A percentile compares a stretch with the other conserved stretches of the same genome.
These are phyloP conservation scores for Drosophila mojavensis DNA, from an alignment of 1,140 invertebrate species.

Conservation along the genomic window DNA sequence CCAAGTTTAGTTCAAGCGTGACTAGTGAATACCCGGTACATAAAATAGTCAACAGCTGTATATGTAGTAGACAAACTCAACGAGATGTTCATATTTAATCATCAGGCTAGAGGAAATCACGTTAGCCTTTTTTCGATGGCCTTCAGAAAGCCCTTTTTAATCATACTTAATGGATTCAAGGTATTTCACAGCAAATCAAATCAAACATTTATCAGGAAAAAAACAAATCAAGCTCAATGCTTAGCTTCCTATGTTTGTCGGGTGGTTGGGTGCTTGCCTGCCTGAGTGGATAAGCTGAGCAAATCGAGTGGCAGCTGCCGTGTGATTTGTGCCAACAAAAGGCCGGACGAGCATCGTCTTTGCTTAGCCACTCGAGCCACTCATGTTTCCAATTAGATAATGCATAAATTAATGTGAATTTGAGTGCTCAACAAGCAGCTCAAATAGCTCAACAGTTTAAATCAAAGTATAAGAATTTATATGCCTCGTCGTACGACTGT, in stretches of 20 bases:
- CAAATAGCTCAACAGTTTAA: neutral
- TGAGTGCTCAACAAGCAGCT: neutral
- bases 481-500: too few relatives aligned
- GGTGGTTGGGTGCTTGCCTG: too few relatives aligned
- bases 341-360: neutral
- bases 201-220: neutral
- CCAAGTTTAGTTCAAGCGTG: too few relatives aligned
- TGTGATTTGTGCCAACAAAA: constrained; percentile 18
- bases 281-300: neutral
- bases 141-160: neutral
- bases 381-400: constrained; percentile 1
- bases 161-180: neutral
- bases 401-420: constrained; percentile 14
- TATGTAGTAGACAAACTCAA: too few relatives aligned
- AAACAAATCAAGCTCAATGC: neutral
- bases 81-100: too few relatives aligned
- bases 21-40: too few relatives aligned
- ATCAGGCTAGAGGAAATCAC: too few relatives aligned
- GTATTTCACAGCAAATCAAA: neutral
- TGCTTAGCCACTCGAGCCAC: neutral
- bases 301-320: constrained; percentile 8
- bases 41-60: too few relatives aligned
- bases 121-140: too few relatives aligned
- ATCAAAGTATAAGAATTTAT: neutral
- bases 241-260: neutral